Evolutionary conservation across 2,888 invertebrate genomes (phyloP).

Genomic region (Hypsopygia costalis): DNA sequence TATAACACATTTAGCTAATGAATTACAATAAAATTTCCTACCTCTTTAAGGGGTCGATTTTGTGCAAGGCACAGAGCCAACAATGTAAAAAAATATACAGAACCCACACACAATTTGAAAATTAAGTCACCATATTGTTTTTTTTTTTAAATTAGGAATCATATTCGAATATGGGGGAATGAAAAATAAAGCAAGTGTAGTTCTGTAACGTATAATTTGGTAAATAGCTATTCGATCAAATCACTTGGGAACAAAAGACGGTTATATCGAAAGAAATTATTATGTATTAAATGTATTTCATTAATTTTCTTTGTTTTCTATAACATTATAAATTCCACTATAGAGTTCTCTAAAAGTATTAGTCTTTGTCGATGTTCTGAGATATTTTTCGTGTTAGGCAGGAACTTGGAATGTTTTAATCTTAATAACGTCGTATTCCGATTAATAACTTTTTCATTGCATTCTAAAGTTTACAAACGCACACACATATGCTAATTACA

Average conservation of each 20-base stretch:
- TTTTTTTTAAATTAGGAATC: slow-evolving; percentile 57
- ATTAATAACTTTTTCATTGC: slow-evolving; percentile 25
- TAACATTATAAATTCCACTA: slow-evolving; percentile 2
- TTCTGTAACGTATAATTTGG: slow-evolving; percentile 71
- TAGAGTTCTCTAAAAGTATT: too few species aligned
- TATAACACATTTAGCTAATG: too few species aligned
- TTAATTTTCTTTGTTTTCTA: slow-evolving; percentile 20
- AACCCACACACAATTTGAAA: slow-evolving; percentile 26
- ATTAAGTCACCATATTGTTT: slow-evolving; percentile 27
- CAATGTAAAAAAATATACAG: slow-evolving; percentile 27
- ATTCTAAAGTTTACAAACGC: slow-evolving; percentile 22
- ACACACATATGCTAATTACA: slow-evolving; percentile 51
- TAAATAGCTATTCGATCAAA: slow-evolving; percentile 74
- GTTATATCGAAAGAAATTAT: slow-evolving; percentile 39
- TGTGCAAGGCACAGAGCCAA: too few species aligned
- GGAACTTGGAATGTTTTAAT: slow-evolving; percentile 5
- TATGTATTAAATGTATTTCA: slow-evolving; percentile 23
- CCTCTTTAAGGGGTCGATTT: too few species aligned
- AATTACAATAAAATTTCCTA: too few species aligned
- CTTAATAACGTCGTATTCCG: slow-evolving; percentile 14
- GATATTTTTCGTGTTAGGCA: too few species aligned
- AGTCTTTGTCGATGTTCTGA: too few species aligned
- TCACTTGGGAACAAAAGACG: slow-evolving; percentile 62
- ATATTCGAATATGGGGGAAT: slow-evolving; percentile 65
- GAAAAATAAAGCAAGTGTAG: slow-evolving; percentile 69